Evolutionary conservation across 2,888 invertebrate genomes (phyloP), one percentile per base, ranked within the genome.

Genomic region (Clivina fossor): DNA sequence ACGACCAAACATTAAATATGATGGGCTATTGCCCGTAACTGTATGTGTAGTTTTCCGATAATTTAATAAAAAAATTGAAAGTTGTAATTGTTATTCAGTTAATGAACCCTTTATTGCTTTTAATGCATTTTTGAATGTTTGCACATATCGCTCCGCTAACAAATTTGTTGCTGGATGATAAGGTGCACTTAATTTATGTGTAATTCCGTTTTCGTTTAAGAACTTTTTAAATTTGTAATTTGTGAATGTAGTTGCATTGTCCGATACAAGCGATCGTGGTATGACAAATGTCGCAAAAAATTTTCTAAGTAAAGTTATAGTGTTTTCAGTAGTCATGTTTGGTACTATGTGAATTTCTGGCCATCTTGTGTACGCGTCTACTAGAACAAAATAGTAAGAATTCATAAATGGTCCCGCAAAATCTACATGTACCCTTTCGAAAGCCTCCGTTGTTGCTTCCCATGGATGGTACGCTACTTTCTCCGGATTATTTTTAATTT

Each of bases 371-470:
- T 61, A 63, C 20, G 58, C 43, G 41, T 65, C 62, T 28, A 24
- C n/a, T 7, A 47, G 44, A 38, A 46, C 26, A 20, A 51, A 38
- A 9, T 16, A 51, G 13, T 51, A 38, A 16, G 19, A 22, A 48
- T 46, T 26, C 8, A 33, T 26, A 32, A 58, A 50, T 18, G 47
- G 41, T 7, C 58, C 56, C 16, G 58, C 51, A 40, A 37, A 55
- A 20, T 56, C 50, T 15, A 53, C 41, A n/a, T 56, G 51, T 4
- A 58, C 47, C 26, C 47, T n/a, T 16, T 58, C 49, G 26, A 46
- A 51, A 18, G 55, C 40, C 26, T 65, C 63, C 26, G 71, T 66
- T 3, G 71, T 71, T 35, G 65, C 58, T 55, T 73, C 71, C 26
- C 59, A 57, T 8, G 68, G 67, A 61, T 71, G 66, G 18, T 56